Conservation (phyloP, 1,140 invertebrate genomes). For the Dendrolimus kikuchii region DNA sequence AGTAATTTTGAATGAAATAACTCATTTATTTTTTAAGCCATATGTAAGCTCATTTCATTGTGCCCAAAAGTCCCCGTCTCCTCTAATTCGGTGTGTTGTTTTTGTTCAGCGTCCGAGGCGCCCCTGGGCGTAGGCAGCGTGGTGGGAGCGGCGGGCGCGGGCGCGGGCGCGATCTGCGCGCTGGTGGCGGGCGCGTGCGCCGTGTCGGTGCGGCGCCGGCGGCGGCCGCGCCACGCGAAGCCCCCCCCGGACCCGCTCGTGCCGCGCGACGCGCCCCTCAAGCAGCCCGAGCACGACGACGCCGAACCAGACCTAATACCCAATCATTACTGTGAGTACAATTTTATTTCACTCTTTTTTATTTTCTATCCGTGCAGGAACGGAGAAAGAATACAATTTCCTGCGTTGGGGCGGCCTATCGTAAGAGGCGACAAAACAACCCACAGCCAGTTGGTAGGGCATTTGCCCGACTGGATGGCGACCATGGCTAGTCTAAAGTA, state of each 20-base stretch:
- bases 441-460: too few relatives aligned
- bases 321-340: constrained; percentile 38
- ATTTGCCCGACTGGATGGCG: too few relatives aligned
- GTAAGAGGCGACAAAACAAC: too few relatives aligned
- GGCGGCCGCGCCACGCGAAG: constrained; percentile 28
- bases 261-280: constrained; percentile 17
- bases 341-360: too few relatives aligned
- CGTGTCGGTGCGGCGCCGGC: constrained; percentile 30
- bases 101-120: constrained; percentile 36
- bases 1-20: too few relatives aligned
- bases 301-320: constrained; percentile 48
- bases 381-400: too few relatives aligned
- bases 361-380: too few relatives aligned
- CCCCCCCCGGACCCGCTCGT: constrained; percentile 27
- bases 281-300: constrained; percentile 43
- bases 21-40: too few relatives aligned
- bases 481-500: too few relatives aligned
- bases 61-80: not conserved
- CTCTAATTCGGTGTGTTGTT: too few relatives aligned
- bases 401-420: too few relatives aligned
- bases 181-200: constrained; percentile 35
- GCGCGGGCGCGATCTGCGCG: constrained; percentile 37
- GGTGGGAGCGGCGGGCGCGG: constrained; percentile 38
- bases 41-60: too few relatives aligned
- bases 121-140: constrained; percentile 40